Evolutionary conservation across 2,113 vertebrate species (phyloP), one percentile per base, ranked within the genome.

Genomic region (Microcebus griseorufus): DNA sequence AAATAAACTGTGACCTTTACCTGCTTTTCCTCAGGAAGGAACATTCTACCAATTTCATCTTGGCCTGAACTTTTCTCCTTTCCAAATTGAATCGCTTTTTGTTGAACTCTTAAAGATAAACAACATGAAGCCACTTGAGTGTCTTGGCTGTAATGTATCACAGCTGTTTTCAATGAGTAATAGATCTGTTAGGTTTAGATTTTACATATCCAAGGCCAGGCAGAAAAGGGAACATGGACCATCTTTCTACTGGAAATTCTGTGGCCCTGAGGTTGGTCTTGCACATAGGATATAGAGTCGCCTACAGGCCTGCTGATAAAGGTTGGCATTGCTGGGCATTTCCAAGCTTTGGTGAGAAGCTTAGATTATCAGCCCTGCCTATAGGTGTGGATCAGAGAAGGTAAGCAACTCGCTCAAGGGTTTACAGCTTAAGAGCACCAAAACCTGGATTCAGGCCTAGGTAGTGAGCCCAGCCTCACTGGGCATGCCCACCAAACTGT

Each of bases 21-120:
- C 79, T 72, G 12, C 67, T 93, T 96, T 83, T 90, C 34, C 65
- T 81, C 78, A 91, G 75, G 53, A 94, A 95, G 51, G 84, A 82
- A 29, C 42, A 81, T 70, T 92, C 4, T 75, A 0, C 13, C 34
- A 70, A 3, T 34, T 64, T 81, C 78, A 75, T 34, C 48, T 80
- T 53, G 9, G 79, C 65, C 67, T 37, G 25, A 37, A 96, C 79
- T 64, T 62, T 58, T 37, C 58, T 83, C 12, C 72, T 83, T 86
- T 83, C 79, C 45, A 60, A 83, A 45, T 48, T 22, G 51, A 62
- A 32, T 42, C 29, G 39, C 16, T 69, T 72, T 27, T 39, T 58
- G 42, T 94, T 92, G 25, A 70, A 65, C 16, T 94, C 69, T 58
- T 51, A 87, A 69, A 75, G 60, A 88, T 69, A 62, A 62, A n/a